Percentiles rank a stretch among this genome's conserved stretches.
Conservation (phyloP, 2,888 invertebrate genomes). For the Marasmarcha lunaedactyla region DNA sequence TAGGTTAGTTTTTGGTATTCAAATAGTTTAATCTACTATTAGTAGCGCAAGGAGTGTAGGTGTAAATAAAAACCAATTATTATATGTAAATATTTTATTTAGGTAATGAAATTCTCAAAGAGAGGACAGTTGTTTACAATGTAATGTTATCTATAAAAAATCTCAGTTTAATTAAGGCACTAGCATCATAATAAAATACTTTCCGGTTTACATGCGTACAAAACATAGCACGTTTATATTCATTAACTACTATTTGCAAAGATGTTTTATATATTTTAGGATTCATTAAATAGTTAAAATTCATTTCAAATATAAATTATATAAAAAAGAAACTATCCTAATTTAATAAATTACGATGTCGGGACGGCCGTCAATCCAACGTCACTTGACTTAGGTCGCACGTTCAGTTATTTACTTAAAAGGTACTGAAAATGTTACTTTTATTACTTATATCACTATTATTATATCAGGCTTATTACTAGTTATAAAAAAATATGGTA, state of each 20-base stretch:
- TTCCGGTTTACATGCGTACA: slow-evolving; percentile 30
- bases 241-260: slow-evolving; percentile 42
- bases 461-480: slow-evolving; percentile 58
- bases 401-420: slow-evolving; percentile 66
- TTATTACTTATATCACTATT: slow-evolving; percentile 53
- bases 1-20: too few relatives aligned
- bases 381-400: slow-evolving; percentile 69
- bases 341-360: slow-evolving; percentile 68
- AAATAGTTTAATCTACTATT: too few relatives aligned
- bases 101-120: slow-evolving; percentile 56
- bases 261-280: slow-evolving; percentile 44
- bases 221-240: slow-evolving; percentile 39
- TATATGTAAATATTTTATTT: slow-evolving; percentile 44
- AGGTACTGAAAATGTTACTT: slow-evolving; percentile 61
- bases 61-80: slow-evolving; percentile 13
- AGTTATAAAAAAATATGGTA: slow-evolving; percentile 60
- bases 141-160: slow-evolving; percentile 31
- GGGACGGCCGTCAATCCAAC: slow-evolving; percentile 69
- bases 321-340: slow-evolving; percentile 55
- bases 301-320: slow-evolving; percentile 56
- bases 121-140: slow-evolving; percentile 34
- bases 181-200: slow-evolving; percentile 39
- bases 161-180: slow-evolving; percentile 41
- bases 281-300: slow-evolving; percentile 55
- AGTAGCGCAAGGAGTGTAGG: too few relatives aligned